Conservation (phyloP, 2,888 invertebrate species). For the Dicyrtoma fusca region DNA sequence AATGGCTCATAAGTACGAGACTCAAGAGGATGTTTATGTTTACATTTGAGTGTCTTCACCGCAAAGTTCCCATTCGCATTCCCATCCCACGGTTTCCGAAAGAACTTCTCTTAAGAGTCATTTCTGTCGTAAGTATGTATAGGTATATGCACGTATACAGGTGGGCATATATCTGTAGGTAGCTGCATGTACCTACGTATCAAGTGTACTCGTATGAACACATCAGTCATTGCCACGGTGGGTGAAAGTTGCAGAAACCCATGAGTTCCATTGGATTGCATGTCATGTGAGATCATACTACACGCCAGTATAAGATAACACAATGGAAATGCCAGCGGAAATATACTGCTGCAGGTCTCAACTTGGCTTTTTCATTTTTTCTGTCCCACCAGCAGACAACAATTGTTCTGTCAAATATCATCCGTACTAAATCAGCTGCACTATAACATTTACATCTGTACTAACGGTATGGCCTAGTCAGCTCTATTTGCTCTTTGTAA, state of each 20-base stretch:
- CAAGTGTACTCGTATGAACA: slow-evolving; percentile 1
- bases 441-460: neutral
- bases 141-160: too few relatives aligned
- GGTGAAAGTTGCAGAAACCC: slow-evolving; percentile 29
- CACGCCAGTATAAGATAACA: too few relatives aligned
- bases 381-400: too few relatives aligned
- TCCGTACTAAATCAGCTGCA: neutral
- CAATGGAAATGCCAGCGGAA: neutral
- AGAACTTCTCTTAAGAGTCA: slow-evolving; percentile 1
- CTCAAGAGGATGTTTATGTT: slow-evolving; percentile 19
- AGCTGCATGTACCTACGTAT: too few relatives aligned
- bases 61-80: slow-evolving; percentile 20
- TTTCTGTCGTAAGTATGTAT: too few relatives aligned
- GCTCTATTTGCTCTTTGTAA: too few relatives aligned
- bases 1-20: too few relatives aligned
- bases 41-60: neutral
- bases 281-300: neutral
- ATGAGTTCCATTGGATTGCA: slow-evolving; percentile 1
- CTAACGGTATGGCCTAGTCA: too few relatives aligned
- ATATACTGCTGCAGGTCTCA: neutral
- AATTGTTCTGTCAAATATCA: neutral
- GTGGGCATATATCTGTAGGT: too few relatives aligned
- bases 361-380: neutral
- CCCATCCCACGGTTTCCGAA: slow-evolving; percentile 33
- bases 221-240: slow-evolving; percentile 36